phyloP scores from a whole-genome alignment of 2,888 invertebrate genomes.

The Dryomyza anilis region DNA sequence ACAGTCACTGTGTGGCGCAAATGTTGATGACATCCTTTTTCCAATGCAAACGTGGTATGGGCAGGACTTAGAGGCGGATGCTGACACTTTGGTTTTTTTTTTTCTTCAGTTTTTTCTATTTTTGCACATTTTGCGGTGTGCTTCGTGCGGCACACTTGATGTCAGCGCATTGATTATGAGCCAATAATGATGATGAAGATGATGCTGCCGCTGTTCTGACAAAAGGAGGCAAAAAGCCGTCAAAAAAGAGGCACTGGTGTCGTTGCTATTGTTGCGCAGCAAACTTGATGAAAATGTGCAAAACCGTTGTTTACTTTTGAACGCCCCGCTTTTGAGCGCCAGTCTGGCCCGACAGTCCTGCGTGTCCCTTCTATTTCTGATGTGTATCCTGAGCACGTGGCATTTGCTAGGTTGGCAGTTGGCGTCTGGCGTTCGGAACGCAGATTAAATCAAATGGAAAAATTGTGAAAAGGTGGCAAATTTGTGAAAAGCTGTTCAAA shows the following conservation, averaged over 20 bases:
- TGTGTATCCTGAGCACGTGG: slow-evolving; percentile 7
- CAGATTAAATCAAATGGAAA: slow-evolving; percentile 56
- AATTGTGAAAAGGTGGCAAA: slow-evolving; percentile 56
- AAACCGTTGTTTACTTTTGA: not conserved
- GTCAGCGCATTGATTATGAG: slow-evolving; percentile 46
- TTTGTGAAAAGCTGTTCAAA: slow-evolving; percentile 32
- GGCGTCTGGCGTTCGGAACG: slow-evolving; percentile 38
- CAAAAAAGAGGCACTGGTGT: too few species aligned
- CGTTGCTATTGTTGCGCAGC: not conserved
- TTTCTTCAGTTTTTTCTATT: not conserved
- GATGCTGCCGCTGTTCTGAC: not conserved
- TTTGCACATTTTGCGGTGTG: slow-evolving; percentile 18
- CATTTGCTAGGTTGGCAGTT: too few species aligned
- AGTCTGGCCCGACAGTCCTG: not conserved
- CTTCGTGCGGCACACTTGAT: slow-evolving; percentile 10
- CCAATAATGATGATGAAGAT: slow-evolving; percentile 39
- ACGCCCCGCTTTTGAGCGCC: not conserved
- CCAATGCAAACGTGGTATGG: not conserved
- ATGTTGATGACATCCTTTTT: slow-evolving; percentile 54
- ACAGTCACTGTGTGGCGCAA: slow-evolving; percentile 17
- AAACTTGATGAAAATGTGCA: slow-evolving; percentile 39
- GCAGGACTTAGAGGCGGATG: not conserved
- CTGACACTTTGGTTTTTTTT: slow-evolving; percentile 21
- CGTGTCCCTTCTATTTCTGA: not conserved
- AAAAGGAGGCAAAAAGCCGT: too few species aligned